Evolutionary conservation across 1,140 invertebrate species (phyloP).

Genomic region (Coboldia fuscipes): DNA sequence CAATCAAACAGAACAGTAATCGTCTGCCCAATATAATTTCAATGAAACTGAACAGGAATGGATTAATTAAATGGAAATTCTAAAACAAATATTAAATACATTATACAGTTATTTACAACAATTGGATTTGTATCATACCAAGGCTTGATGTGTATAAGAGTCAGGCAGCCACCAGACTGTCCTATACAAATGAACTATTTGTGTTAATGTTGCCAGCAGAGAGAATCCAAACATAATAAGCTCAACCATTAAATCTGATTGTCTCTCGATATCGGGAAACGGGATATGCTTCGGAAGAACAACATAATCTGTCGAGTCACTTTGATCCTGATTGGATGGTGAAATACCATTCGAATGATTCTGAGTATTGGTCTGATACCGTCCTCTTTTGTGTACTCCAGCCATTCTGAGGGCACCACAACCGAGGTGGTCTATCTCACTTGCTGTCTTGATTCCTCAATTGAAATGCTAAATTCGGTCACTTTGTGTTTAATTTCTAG

Average conservation of each 20-base stretch:
- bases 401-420: too few relatives aligned
- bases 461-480: too few relatives aligned
- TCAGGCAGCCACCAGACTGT: constrained; percentile 95
- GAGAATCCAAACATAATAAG: constrained; percentile 64
- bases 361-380: too few relatives aligned
- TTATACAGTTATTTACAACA: constrained; percentile 1
- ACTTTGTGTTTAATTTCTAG: too few relatives aligned
- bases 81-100: constrained; percentile 29
- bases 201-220: constrained; percentile 46
- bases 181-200: constrained; percentile 86
- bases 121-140: constrained; percentile 36
- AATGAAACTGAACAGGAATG: constrained; percentile 64
- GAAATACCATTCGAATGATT: too few relatives aligned
- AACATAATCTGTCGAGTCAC: too few relatives aligned
- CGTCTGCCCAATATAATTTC: constrained; percentile 53
- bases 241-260: constrained; percentile 74
- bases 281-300: constrained; percentile 73
- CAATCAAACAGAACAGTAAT: constrained; percentile 37
- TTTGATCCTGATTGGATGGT: too few relatives aligned
- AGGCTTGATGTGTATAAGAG: constrained; percentile 66
- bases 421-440: too few relatives aligned
- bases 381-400: too few relatives aligned
- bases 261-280: constrained; percentile 59
- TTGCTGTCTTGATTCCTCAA: too few relatives aligned
- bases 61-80: constrained; percentile 91